Base-by-base conservation (phyloP, 2,113 vertebrate species). In the Apodemus speciosus region DNA sequence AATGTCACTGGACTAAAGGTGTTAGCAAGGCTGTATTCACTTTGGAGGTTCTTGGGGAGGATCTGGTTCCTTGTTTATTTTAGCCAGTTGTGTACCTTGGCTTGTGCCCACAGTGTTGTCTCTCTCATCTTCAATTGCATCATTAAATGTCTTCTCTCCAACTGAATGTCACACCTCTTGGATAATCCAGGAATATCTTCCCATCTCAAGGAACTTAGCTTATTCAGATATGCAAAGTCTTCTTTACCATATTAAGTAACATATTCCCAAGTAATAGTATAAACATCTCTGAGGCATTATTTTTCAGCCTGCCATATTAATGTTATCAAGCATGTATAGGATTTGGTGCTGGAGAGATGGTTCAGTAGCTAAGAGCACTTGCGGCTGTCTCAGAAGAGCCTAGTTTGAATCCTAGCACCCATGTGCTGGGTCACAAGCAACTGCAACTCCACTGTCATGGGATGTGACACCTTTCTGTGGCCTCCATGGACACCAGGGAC, bases 231-330 rank as follows among this genome's bases (percentile, higher is more conserved):
- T 85, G 13, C 46, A 43, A 83, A 83, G n/a, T 83, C 25, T 83
- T 83, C 58, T 43, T 84, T 18, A 20, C 58, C 58, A 43, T 40
- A 15, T 62, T 83, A 43, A 83, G 23, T 32, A 64, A 64, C 80
- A 84, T 64, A 43, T 30, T 84, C 58, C 4, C 38, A 84, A 40
- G 80, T 64, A 46, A 46, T 46, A 38, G 38, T 10, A 40, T 83
- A 64, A 62, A 32, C 25, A 43, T 46, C 38, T 32, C 30, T 11
- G 35, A 43, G 40, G 38, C 35, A 43, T 9, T 23, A 85, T 68
- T 95, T 79, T 92, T 92, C n/a, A 89, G n/a, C 30, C 18, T 81
- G 32, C 18, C 49, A 92, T 68, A 75, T 16, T 46, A 86, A 2
- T 27, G 60, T n/a, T 62, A 68, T 75, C 18, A 89, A 81, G 8